Evolutionary conservation across 2,888 invertebrate species (phyloP), one percentile per base, ranked within the genome.

Genomic region (Dascillus cervinus): DNA sequence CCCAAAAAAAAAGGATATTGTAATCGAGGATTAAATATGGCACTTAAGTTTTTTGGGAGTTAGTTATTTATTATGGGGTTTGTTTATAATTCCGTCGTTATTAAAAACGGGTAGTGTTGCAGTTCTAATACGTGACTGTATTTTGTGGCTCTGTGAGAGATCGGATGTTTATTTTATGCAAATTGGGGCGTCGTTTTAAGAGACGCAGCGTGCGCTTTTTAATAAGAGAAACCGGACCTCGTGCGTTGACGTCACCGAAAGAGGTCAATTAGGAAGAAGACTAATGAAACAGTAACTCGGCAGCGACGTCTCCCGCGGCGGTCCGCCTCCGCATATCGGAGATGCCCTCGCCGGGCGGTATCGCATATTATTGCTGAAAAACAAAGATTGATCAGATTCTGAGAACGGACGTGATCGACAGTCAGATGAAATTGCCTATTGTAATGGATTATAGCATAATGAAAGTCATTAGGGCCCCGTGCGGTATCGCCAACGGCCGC

Each of bases 341-440:
- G 41, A 54, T 55, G 50, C 54, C 38, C 38, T 34, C 41, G 37
- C 35, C 37, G 41, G 43, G 43, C 45, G 51, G 50, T 47, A 47
- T 42, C 32, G 32, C 27, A 36, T 36, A 32, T 34, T 34, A 38
- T 33, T 12, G 20, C 27, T 25, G 27, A 52, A 49, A 47, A 50
- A 46, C 53, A 47, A 49, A 49, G 48, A 50, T 55, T 50, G 49
- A 44, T 44, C 41, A 33, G 39, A 44, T 59, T 58, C 60, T 47
- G 45, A 47, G 58, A 60, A 58, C 43, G 39, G 46, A 55, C 56
- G 56, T 59, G 59, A 60, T 60, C 56, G 59, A 60, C 59, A 58
- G 56, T 50, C 53, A 31, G 49, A 52, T 53, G 51, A 54, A 57
- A 58, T 58, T 54, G 47, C 52, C 56, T 52, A 56, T 56, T 57